A percentile compares a stretch with the other conserved stretches of the same genome.
These are phyloP conservation scores for Netelia melanura DNA, from an alignment of 2,888 invertebrate species.

Conservation along the genomic window DNA sequence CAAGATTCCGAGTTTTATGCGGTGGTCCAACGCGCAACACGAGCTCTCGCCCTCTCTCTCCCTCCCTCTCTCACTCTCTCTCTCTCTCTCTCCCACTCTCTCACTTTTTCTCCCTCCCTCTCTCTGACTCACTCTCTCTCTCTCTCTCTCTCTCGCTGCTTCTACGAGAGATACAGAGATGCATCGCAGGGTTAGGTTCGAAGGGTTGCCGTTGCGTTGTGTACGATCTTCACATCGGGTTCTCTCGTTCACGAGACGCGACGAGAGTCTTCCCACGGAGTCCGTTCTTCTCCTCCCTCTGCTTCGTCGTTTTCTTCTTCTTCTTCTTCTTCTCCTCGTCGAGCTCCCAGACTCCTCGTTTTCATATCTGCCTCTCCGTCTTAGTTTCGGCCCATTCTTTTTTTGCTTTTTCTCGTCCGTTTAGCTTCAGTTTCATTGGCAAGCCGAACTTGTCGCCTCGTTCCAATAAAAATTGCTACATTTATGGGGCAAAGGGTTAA, in stretches of 20 bases:
- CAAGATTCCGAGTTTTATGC: constrained; percentile 63
- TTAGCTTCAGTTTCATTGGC: constrained; percentile 68
- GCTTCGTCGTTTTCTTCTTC: constrained; percentile 64
- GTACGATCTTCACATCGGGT: constrained; percentile 51
- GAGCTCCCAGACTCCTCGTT: constrained; percentile 54
- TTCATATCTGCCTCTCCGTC: constrained; percentile 55
- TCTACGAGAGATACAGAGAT: constrained; percentile 8
- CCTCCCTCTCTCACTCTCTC: not conserved
- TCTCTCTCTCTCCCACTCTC: too few species aligned
- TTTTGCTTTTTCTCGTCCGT: constrained; percentile 28
- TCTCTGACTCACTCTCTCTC: not conserved
- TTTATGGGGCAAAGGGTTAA: not conserved
- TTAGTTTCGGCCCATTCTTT: constrained; percentile 55
- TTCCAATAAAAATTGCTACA: not conserved
- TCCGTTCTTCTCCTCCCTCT: constrained; percentile 56
- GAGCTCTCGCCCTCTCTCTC: constrained; percentile 48
- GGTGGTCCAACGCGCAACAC: constrained; percentile 68
- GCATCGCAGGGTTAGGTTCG: constrained; percentile 35
- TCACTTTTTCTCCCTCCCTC: too few species aligned
- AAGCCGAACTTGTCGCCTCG: constrained; percentile 55
- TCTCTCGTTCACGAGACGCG: constrained; percentile 54
- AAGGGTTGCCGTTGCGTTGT: constrained; percentile 30
- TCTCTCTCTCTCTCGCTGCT: not conserved
- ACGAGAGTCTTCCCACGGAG: constrained; percentile 69
- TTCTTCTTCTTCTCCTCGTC: constrained; percentile 51